A percentile compares a stretch with the other conserved stretches of the same genome.
Conservation (phyloP, 2,888 invertebrate genomes). For the Barypeithes pellucidus region DNA sequence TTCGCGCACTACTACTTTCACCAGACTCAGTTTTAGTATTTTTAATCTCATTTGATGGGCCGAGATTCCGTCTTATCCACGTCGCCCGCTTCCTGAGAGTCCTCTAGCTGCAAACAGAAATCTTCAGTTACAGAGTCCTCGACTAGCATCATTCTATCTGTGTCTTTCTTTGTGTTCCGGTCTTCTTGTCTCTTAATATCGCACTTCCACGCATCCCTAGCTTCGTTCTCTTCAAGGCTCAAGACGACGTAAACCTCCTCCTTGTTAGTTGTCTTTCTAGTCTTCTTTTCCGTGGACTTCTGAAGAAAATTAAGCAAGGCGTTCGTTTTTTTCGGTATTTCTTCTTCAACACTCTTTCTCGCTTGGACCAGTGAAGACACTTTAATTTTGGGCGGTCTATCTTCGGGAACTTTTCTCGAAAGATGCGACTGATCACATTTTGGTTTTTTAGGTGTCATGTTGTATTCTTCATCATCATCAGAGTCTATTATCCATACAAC, state of each 20-base stretch:
- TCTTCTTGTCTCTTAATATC: constrained; percentile 41
- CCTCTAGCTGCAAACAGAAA: constrained; percentile 61
- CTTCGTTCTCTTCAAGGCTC: constrained; percentile 57
- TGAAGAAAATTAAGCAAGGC: constrained; percentile 55
- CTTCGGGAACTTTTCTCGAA: background rate
- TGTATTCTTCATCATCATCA: constrained; percentile 13
- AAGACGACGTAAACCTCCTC: constrained; percentile 42
- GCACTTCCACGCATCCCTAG: constrained; percentile 61
- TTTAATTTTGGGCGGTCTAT: constrained; percentile 33
- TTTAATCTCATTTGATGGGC: constrained; percentile 44
- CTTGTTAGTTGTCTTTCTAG: constrained; percentile 10
- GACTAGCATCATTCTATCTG: constrained; percentile 17
- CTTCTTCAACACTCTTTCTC: constrained; percentile 15
- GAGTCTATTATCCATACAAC: background rate
- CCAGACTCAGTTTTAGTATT: background rate
- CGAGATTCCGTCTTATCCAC: constrained; percentile 38
- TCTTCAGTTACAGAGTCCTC: constrained; percentile 60
- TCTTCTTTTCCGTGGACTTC: constrained; percentile 27
- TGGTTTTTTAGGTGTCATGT: constrained; percentile 29
- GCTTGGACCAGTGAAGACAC: constrained; percentile 32
- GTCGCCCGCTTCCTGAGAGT: constrained; percentile 51
- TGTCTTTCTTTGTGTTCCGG: constrained; percentile 5
- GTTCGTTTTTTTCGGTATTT: constrained; percentile 49
- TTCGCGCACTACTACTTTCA: background rate
- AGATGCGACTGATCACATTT: background rate